Evolutionary conservation across 92 coral and sea anemone species (phyloP), one percentile per base, ranked within the genome.

Genomic region (Anthopleura xanthogrammica): DNA sequence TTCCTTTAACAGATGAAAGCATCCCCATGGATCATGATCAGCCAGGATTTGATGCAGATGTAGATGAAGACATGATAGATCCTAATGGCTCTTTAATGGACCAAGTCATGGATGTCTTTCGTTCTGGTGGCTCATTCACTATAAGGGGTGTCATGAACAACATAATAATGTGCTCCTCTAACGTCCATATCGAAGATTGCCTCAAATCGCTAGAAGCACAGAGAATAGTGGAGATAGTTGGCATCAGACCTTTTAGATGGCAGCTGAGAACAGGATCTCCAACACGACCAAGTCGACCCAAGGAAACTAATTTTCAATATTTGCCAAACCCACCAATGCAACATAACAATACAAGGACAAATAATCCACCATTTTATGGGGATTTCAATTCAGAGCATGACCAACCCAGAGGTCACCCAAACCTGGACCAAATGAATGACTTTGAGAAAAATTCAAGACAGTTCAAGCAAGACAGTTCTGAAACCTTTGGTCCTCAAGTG

Each of bases 101-200:
- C 56, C 88, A 85, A 71, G 76, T 85, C 29, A 78, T 85, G 83
- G 88, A 85, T 72, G 62, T 85, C 52, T 52, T 85, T 23, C 54
- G 20, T 4, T 54, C 78, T 75, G 79, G 88, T 50, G 70, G 82
- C 3, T 77, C 72, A 8, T 85, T 85, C 72, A 85, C 88, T 23
- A 54, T 85, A 16, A 79, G 41, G 4, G 88, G 88, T 17, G 46
- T 85, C 56, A 24, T 78, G 10, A 29, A 78, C 13, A 85, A 79
- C 71, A 58, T 85, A 14, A 52, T 85, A 2, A 85, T 85, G 56
- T 29, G 43, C 36, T 65, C 83, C 14, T 13, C 23, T 56, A 20
- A 40, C 60, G 52, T 22, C 17, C 71, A 85, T 11, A 60, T 85
- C 39, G 13, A 41, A 39, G 83, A 85, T 1, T 85, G 88, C 79